phyloP scores from a whole-genome alignment of 2,797 vertebrate species.

The Heteromormyrus szaboi region DNA sequence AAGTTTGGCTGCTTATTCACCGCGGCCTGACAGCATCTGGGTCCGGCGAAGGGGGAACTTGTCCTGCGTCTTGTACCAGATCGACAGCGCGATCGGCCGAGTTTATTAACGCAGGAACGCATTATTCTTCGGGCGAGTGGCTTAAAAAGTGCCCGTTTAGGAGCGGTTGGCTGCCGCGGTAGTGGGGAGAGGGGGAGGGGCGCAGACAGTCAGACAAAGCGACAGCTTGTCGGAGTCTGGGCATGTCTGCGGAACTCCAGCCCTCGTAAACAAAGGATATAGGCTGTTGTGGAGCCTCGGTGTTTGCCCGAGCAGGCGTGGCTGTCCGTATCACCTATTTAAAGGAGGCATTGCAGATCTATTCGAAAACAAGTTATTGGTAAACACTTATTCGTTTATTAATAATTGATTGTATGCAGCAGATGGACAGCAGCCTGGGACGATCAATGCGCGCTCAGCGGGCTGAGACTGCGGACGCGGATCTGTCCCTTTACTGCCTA shows the following conservation, averaged over 20 bases:
- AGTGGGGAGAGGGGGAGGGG: conserved; percentile 50
- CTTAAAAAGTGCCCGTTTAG: background rate
- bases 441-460: background rate
- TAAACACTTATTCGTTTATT: conserved; percentile 8
- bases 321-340: background rate
- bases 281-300: background rate
- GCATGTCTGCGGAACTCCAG: conserved; percentile 59
- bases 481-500: background rate
- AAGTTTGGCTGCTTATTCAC: conserved; percentile 17
- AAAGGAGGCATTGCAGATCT: background rate
- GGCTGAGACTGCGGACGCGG: background rate
- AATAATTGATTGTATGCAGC: background rate
- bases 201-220: conserved; percentile 69
- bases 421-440: background rate
- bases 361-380: background rate
- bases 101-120: background rate
- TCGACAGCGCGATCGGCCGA: background rate
- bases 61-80: background rate
- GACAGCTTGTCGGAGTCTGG: conserved; percentile 70
- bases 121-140: background rate
- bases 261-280: conserved; percentile 63
- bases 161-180: conserved; percentile 27
- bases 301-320: background rate
- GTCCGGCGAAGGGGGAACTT: background rate
- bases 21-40: background rate